phyloP scores from a whole-genome alignment of 2,113 vertebrate species.

The Sebastes schlegelii region DNA sequence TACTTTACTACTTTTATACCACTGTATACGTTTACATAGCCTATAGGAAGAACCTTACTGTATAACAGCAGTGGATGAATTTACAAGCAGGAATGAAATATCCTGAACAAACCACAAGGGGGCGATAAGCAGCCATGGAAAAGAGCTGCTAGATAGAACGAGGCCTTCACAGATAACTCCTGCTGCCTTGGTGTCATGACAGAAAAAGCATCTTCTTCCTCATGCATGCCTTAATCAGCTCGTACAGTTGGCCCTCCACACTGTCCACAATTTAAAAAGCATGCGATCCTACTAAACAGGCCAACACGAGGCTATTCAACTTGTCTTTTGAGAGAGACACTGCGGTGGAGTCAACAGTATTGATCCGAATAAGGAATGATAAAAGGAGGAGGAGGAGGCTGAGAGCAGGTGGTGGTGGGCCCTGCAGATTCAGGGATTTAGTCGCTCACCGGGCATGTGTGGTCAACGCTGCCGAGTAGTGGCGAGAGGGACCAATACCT shows the following conservation, averaged over 20 bases:
- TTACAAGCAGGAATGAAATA: neutral
- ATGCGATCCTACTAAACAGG: constrained; percentile 53
- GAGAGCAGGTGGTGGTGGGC: constrained; percentile 80
- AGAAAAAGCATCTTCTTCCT: constrained; percentile 50
- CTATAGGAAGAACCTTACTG: neutral
- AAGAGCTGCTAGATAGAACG: fast-evolving
- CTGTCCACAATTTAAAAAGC: constrained; percentile 63
- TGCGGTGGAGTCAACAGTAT: constrained; percentile 73
- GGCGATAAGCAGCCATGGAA: constrained; percentile 67
- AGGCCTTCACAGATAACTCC: constrained; percentile 10
- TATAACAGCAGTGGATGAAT: neutral
- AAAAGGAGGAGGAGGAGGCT: constrained; percentile 61
- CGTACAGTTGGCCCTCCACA: constrained; percentile 58
- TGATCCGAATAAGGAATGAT: constrained; percentile 73
- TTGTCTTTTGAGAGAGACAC: constrained; percentile 69
- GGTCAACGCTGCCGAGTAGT: constrained; percentile 62
- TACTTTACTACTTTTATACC: neutral
- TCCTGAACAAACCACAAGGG: constrained; percentile 58
- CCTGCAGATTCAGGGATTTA: constrained; percentile 78
- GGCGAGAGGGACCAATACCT: constrained; percentile 64
- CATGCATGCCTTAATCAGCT: constrained; percentile 60
- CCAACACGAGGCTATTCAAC: constrained; percentile 59
- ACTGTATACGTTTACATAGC: neutral
- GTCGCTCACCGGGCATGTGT: constrained; percentile 59
- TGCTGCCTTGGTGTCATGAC: constrained; percentile 34